Percentiles rank a stretch among this genome's conserved stretches.
These are phyloP conservation scores for Pseudorhombus dupliciocellatus DNA, from an alignment of 2,113 vertebrate species.

Conservation along the genomic window DNA sequence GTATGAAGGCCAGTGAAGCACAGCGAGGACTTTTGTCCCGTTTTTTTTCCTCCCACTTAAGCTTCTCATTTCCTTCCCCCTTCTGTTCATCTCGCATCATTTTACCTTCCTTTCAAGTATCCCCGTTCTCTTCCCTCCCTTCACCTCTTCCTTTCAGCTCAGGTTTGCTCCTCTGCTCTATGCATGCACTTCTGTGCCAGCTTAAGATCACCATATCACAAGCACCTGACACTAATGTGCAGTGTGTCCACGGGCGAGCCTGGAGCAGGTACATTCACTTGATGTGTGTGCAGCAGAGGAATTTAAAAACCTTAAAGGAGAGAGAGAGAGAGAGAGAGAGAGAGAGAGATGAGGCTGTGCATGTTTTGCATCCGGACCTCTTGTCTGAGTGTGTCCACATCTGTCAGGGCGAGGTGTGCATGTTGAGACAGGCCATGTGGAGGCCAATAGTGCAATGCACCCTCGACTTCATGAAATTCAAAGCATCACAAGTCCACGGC, in stretches of 20 bases:
- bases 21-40: conserved; percentile 8
- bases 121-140: conserved; percentile 1
- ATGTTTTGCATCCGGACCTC: conserved; percentile 19
- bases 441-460: background rate
- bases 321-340: conserved; percentile 31
- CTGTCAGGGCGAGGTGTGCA: background rate
- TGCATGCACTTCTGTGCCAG: conserved; percentile 33
- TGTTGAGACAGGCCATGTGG: background rate
- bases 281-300: conserved; percentile 50
- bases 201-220: conserved; percentile 50
- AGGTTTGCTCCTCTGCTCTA: conserved; percentile 39
- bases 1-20: conserved; percentile 19
- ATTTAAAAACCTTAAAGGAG: conserved; percentile 43
- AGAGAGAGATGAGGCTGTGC: conserved; percentile 14
- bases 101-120: conserved; percentile 28
- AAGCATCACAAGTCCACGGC: too few species aligned
- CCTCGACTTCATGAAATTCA: too few species aligned
- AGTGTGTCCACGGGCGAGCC: conserved; percentile 29
- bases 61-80: background rate
- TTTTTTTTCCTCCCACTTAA: background rate
- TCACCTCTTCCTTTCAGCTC: conserved; percentile 29
- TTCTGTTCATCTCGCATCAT: background rate
- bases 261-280: conserved; percentile 34
- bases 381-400: background rate
- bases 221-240: conserved; percentile 38